A percentile compares a stretch with the other conserved stretches of the same genome.
phyloP scores from a whole-genome alignment of 2,888 invertebrate species.

The Hyposoter dolosus region DNA sequence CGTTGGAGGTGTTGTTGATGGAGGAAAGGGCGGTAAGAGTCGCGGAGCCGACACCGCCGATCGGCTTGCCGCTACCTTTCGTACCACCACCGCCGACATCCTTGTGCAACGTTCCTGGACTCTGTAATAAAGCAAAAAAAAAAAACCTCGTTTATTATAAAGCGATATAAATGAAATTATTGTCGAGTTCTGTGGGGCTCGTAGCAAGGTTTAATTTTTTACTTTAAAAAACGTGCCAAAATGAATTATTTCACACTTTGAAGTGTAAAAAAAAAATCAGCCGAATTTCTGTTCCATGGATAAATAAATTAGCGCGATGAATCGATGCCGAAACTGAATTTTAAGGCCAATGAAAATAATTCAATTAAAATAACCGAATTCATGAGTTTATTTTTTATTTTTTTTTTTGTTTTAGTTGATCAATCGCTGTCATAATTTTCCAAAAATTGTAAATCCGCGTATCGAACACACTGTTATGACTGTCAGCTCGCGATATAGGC shows the following conservation, averaged over 20 bases:
- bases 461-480: not conserved
- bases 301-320: not conserved
- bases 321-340: not conserved
- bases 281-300: not conserved
- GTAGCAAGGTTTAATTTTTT: not conserved
- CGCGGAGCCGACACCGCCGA: conserved; percentile 83
- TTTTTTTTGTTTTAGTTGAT: not conserved
- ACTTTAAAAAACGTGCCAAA: not conserved
- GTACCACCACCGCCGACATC: conserved; percentile 83
- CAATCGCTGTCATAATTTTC: not conserved
- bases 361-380: not conserved
- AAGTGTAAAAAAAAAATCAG: not conserved
- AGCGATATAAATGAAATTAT: conserved; percentile 18
- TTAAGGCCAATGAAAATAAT: not conserved
- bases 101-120: conserved; percentile 84
- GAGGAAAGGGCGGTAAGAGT: conserved; percentile 83
- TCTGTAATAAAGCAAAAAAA: conserved; percentile 76
- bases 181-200: not conserved
- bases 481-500: conserved; percentile 5
- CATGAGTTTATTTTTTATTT: no score
- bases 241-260: not conserved
- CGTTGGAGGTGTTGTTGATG: conserved; percentile 82
- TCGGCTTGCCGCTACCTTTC: conserved; percentile 83
- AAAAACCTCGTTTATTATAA: conserved; percentile 33
- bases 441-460: not conserved